Evolutionary conservation across 35 echinoderm and acorn worm genomes (phyloP).

Genomic region (Stichopus chloronotus): DNA sequence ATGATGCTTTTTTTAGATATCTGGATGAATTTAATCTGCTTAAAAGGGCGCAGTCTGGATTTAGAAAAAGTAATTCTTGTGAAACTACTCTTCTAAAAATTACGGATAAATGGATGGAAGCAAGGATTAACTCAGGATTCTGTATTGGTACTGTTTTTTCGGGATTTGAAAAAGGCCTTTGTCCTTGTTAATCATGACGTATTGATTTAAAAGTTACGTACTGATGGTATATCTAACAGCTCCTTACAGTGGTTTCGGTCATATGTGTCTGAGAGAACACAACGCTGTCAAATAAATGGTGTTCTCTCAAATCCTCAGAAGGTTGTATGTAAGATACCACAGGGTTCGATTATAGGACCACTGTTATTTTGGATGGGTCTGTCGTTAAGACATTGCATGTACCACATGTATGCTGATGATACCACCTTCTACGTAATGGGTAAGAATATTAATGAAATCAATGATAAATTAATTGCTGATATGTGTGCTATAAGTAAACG

Average conservation of each 20-base stretch:
- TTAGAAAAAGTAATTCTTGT: conserved; percentile 23
- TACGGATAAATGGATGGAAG: conserved; percentile 30
- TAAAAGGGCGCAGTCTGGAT: neutral
- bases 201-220: neutral
- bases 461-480: too few relatives aligned
- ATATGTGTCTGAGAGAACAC: neutral
- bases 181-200: neutral
- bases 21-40: conserved; percentile 14
- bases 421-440: neutral
- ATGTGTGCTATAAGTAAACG: too few relatives aligned
- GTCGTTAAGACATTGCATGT: neutral
- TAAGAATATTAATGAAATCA: neutral
- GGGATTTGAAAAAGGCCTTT: neutral
- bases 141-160: conserved; percentile 24
- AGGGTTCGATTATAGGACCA: neutral
- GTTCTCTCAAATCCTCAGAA: neutral
- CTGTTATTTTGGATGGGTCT: neutral
- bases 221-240: neutral
- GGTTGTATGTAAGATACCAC: neutral
- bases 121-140: neutral
- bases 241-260: conserved; percentile 2
- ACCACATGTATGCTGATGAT: neutral
- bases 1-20: neutral
- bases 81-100: conserved; percentile 39
- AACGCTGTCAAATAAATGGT: neutral